These are phyloP conservation scores for Minunthozetes semirufus DNA, from an alignment of 2,888 invertebrate species.

Conservation along the genomic window DNA sequence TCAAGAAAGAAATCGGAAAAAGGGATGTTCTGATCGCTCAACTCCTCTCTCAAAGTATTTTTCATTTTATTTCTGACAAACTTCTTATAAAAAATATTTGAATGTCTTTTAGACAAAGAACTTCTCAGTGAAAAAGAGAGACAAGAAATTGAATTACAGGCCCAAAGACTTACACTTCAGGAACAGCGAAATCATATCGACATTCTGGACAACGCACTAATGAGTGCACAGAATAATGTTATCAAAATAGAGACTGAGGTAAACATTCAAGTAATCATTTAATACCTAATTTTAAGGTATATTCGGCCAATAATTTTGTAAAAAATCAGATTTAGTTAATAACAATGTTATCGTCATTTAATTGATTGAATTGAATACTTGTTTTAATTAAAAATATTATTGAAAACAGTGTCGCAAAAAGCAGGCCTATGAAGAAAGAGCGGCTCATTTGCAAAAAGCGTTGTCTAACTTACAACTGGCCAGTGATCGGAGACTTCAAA, in stretches of 20 bases:
- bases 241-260: constrained; percentile 82
- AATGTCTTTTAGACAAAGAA: constrained; percentile 66
- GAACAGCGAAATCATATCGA: constrained; percentile 88
- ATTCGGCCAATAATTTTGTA: constrained; percentile 10
- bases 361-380: no score
- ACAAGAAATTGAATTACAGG: constrained; percentile 82
- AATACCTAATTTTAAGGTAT: not conserved
- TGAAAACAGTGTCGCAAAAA: constrained; percentile 66
- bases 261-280: no score
- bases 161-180: constrained; percentile 77
- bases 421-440: constrained; percentile 73
- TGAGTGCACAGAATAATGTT: constrained; percentile 81
- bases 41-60: constrained; percentile 74
- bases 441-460: constrained; percentile 72
- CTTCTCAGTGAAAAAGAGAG: constrained; percentile 78
- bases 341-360: no score
- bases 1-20: constrained; percentile 50
- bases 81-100: not conserved
- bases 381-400: not conserved
- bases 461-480: constrained; percentile 72
- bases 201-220: constrained; percentile 80
- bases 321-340: no score
- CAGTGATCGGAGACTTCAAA: constrained; percentile 74
- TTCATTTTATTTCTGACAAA: not conserved
- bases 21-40: constrained; percentile 76